Base-by-base conservation (phyloP, 2,888 invertebrate genomes). In the Drosophila meridionalis region DNA sequence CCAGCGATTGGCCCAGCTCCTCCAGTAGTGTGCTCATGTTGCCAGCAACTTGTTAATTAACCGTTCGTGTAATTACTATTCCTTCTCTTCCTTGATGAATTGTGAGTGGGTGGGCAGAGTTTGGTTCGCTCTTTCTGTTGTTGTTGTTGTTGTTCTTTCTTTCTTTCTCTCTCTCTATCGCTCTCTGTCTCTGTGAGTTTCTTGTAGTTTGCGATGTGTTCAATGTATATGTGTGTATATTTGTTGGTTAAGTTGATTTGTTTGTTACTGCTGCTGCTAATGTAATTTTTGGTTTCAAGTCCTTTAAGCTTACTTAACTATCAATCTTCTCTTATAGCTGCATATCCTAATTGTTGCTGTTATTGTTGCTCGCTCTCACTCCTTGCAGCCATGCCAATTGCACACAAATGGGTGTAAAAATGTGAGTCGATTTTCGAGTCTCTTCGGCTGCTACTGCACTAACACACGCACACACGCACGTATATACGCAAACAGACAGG, bases 11-110 rank as follows among this genome's bases (percentile, higher is more conserved):
- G 38, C 72, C 80, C n/a, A 78, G 64, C 68, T 78, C 78, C 64
- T 78, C 78, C 62, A 78, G 56, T 57, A 78, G 43, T n/a, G 76
- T 72, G 63, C 72, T 80, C 80, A 78, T 80, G 14, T 70, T 71
- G 50, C 60, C 42, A 73, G 56, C 62, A 65, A 53, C 43, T 56
- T 26, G 47, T 30, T 59, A 26, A 30, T 48, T 57, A 14, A 47
- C 53, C 32, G 56, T 48, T 45, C 14, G 48, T 59, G n/a, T 30
- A 63, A 28, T 28, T 56, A 26, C 9, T 62, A 7, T 57, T 59
- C 43, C 55, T 34, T 20, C 20, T 20, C 20, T 50, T 48, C 9
- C 36, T 38, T 45, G 2, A 6, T 30, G 30, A 36, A 26, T 43
- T 28, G 32, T 32, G 42, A 26, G 40, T 40, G 48, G 75, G 56